Evolutionary conservation across 2,888 invertebrate genomes (phyloP).

Genomic region (Bembecia ichneumoniformis): DNA sequence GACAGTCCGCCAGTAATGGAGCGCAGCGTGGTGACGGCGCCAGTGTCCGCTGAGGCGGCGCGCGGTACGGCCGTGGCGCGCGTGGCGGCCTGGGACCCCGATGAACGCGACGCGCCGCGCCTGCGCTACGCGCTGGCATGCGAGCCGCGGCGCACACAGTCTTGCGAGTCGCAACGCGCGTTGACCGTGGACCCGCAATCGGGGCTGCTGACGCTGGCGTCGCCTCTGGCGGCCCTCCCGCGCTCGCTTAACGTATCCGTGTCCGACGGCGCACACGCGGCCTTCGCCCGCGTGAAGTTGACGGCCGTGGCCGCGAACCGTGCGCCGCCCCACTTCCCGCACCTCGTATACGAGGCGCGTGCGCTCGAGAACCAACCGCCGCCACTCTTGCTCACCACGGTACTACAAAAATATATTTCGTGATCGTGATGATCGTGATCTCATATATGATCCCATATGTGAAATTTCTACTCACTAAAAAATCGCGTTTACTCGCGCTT

Average conservation of each 20-base stretch:
- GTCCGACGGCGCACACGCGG: conserved; percentile 95
- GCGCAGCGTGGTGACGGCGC: conserved; percentile 83
- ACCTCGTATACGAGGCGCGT: conserved; percentile 82
- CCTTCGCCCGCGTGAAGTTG: conserved; percentile 86
- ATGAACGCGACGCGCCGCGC: conserved; percentile 81
- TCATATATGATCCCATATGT: too few relatives aligned
- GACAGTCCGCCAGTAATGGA: conserved; percentile 92
- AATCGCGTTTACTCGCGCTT: too few relatives aligned
- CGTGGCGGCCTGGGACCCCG: conserved; percentile 90
- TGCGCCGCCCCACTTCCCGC: conserved; percentile 84
- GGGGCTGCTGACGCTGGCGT: conserved; percentile 78
- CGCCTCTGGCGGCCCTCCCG: conserved; percentile 82
- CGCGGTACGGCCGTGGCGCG: conserved; percentile 91
- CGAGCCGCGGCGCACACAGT: conserved; percentile 14
- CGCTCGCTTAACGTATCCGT: conserved; percentile 89
- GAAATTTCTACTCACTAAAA: too few relatives aligned
- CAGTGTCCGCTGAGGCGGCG: conserved; percentile 84
- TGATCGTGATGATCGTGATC: too few relatives aligned
- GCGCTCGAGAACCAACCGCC: conserved; percentile 85
- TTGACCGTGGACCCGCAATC: conserved; percentile 30
- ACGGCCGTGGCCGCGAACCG: conserved; percentile 83
- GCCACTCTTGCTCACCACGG: conserved; percentile 81
- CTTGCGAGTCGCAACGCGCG: conserved; percentile 27
- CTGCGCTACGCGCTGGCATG: conserved; percentile 84
- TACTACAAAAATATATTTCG: too few relatives aligned